Evolutionary conservation across 2,888 invertebrate genomes (phyloP), one percentile per base, ranked within the genome.

Genomic region (Papilio gigon): DNA sequence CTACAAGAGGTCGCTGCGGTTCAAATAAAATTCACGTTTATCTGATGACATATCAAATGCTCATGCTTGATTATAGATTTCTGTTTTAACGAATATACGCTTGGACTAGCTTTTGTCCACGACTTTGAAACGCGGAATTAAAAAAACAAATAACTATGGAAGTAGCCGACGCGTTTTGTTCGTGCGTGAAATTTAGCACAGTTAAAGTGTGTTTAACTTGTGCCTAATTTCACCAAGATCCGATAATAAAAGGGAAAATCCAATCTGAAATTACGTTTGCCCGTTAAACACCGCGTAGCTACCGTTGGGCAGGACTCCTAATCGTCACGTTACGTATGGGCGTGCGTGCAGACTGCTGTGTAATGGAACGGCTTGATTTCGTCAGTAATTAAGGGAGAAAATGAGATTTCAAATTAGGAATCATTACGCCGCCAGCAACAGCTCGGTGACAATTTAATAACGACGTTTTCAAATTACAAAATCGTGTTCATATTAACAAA

Each of bases 371-470:
- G n/a, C 30, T 30, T 30, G 53, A 56, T 56, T 53, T 30, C 53
- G n/a, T 56, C 50, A 25, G 37, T 64, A 53, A 64, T 50, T 53
- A 53, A 9, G 22, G 37, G 50, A 20, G 30, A 42, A 47, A 50
- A 50, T 47, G 50, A 50, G 37, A 64, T 37, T 4, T 50, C 12
- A 14, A 53, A 64, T 64, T 64, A 64, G 17, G n/a, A 35, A 53
- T 64, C 53, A 63, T 63, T 47, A 64, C 35, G 25, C 63, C 12
- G 11, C 20, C 30, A 56, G 25, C n/a, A 9, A 63, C 47, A 47
- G 53, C 53, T 12, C 37, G 22, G 63, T 53, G 63, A 20, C 50
- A 47, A 63, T 63, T 63, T 63, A 63, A 63, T 63, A 33, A 63
- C 14, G 63, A 64, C 37, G 37, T 53, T 64, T 62, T 37, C 35